A percentile compares a stretch with the other conserved stretches of the same genome.
These are phyloP conservation scores for Condylura cristata DNA, from an alignment of 2,113 vertebrate genomes.

Conservation along the genomic window DNA sequence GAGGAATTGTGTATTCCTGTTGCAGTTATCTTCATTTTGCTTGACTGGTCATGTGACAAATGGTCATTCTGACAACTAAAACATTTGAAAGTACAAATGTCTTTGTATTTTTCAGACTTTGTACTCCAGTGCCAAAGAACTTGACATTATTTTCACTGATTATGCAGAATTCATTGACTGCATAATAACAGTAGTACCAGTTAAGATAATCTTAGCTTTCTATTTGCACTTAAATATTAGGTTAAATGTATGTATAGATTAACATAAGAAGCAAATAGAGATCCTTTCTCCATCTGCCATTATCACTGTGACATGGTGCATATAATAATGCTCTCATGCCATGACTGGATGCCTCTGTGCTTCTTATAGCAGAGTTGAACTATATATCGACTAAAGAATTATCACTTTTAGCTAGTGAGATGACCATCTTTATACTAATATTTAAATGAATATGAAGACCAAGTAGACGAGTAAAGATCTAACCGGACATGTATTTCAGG, in stretches of 20 bases:
- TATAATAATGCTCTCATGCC: background rate
- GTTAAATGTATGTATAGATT: background rate
- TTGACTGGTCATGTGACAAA: background rate
- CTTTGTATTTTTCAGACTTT: background rate
- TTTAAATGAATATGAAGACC: background rate
- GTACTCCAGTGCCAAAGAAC: background rate
- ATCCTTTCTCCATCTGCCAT: background rate
- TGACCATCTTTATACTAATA: background rate
- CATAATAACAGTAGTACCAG: background rate
- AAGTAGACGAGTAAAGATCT: background rate
- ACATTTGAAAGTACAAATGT: background rate
- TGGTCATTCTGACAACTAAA: background rate
- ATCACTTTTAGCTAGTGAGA: background rate
- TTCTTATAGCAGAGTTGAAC: background rate
- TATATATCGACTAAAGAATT: background rate
- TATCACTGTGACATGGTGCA: background rate
- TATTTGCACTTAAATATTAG: background rate
- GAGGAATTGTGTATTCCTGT: background rate
- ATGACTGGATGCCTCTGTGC: background rate
- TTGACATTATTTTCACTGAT: background rate
- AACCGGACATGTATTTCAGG: background rate
- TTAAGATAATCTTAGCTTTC: background rate
- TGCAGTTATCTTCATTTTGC: slow-evolving; percentile 43
- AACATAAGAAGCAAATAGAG: background rate
- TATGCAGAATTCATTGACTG: background rate